phyloP scores from a whole-genome alignment of 2,888 invertebrate species.

The Meiosimyza platycephala region DNA sequence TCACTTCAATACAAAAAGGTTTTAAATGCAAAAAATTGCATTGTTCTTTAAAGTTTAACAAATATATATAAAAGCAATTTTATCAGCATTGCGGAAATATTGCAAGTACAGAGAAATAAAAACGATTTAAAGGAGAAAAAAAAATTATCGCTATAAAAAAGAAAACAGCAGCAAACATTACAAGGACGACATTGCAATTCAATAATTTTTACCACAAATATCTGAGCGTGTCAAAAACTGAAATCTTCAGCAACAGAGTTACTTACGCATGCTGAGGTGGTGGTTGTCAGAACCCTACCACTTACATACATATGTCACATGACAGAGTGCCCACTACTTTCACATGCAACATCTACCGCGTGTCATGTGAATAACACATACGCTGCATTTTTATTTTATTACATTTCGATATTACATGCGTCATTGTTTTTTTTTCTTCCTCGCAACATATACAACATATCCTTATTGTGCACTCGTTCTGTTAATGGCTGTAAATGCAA shows the following conservation, averaged over 20 bases:
- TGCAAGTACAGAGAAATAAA: no score
- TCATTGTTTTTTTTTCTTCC: constrained; percentile 1
- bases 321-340: background rate
- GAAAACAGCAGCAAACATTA: no score
- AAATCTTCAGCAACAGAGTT: constrained; percentile 3
- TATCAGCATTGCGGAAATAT: no score
- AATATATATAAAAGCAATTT: no score
- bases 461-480: background rate
- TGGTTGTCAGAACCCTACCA: background rate
- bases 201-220: background rate
- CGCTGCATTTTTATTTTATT: constrained; percentile 20
- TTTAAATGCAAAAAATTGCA: constrained; percentile 11
- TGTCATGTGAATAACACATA: background rate
- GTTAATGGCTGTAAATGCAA: constrained; percentile 12
- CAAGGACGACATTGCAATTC: background rate
- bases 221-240: constrained; percentile 17
- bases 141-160: background rate
- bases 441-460: background rate
- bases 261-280: no score
- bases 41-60: no score
- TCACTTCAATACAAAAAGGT: background rate
- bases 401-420: background rate
- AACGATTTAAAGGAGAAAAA: no score
- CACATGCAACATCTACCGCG: background rate
- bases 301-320: background rate